Evolutionary conservation across 2,113 vertebrate genomes (phyloP), one percentile per base, ranked within the genome.

Genomic region (Haliaeetus leucogaster): DNA sequence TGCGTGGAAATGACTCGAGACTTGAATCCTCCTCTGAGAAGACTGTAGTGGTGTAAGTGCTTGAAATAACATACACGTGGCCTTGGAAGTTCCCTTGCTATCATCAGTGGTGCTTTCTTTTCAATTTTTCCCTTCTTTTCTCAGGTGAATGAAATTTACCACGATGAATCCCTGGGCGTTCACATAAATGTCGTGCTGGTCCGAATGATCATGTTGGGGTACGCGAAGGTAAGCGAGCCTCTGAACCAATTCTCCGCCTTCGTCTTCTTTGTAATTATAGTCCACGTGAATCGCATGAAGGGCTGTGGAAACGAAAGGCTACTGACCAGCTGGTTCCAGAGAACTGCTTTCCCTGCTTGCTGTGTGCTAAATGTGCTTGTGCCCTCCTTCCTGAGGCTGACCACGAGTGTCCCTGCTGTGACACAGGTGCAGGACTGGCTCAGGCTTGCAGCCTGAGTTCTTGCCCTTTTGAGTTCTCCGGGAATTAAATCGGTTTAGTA

Each of bases 61-160:
- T 59, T 30, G 42, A 48, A 77, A 62, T 34, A 59, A 56, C 34
- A 26, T 8, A 9, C 12, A 6, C 0, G 0, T 47, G 55, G n/a
- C 55, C 55, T 59, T n/a, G 43, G 25, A 66, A 42, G 15, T 50
- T 63, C 47, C 50, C 47, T 62, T n/a, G 40, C 27, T 61, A 12
- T n/a, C 36, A 2, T 80, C 32, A 25, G 2, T 63, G 12, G 7
- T 10, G 12, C n/a, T 58, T 30, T 25, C 5, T 26, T 67, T 12
- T 48, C 22, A 7, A 42, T 34, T 43, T 70, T 78, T 43, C 7
- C 22, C 45, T 67, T 18, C 34, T 23, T 80, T 55, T 19, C 63
- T 89, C 95, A 99, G 99, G 99, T 99, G 93, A 99, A 99, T 88
- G 99, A 99, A 97, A 99, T 99, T 94, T 99, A 99, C 98, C 99